Evolutionary conservation across 2,797 vertebrate species (phyloP).

Genomic region (Aselliscus stoliczkanus): DNA sequence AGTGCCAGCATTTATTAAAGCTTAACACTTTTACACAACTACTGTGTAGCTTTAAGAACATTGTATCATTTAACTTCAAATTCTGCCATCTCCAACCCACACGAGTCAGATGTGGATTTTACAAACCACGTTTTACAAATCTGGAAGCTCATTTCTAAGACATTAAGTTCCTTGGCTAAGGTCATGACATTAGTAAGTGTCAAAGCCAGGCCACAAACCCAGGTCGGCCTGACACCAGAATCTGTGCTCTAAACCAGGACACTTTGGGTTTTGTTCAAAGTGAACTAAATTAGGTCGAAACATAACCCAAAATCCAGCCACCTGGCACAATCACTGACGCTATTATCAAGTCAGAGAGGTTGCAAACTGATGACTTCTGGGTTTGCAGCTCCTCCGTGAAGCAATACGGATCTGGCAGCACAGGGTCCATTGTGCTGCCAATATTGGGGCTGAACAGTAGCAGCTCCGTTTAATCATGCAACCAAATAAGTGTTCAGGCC

Average conservation of each 20-base stretch:
- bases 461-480: not conserved
- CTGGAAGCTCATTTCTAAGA: not conserved
- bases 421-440: not conserved
- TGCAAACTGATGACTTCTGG: not conserved
- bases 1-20: not conserved
- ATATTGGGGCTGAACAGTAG: no score
- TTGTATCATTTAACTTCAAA: not conserved
- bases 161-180: not conserved
- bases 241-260: not conserved
- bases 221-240: not conserved
- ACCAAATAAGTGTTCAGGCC: no score
- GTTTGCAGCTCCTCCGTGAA: not conserved
- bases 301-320: not conserved
- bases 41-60: not conserved
- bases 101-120: not conserved
- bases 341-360: not conserved
- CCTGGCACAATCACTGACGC: not conserved
- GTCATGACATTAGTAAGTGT: not conserved
- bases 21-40: not conserved
- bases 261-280: not conserved
- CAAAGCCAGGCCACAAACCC: constrained; percentile 20
- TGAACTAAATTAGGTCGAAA: not conserved
- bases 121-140: not conserved
- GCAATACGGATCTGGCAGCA: not conserved
- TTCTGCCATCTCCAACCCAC: not conserved